Base-by-base conservation (phyloP, 2,113 vertebrate genomes). In the Agelaius tricolor region DNA sequence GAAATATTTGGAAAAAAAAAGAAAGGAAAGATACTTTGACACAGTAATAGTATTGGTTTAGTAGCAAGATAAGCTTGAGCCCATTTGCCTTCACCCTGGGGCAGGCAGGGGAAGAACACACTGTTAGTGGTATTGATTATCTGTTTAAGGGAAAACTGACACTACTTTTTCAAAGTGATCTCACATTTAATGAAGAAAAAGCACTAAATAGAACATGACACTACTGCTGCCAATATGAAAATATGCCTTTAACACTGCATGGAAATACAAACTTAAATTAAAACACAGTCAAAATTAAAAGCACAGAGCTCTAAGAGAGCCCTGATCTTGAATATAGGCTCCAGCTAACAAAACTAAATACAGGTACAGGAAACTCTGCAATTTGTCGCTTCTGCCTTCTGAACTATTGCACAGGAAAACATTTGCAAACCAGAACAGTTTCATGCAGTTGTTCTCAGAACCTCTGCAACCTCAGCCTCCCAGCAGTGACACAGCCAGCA, bases 401-500 rank as follows among this genome's bases (percentile, higher is more conserved):
- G 63, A 63, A 84, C 11, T 13, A 23, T 54, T 66, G 66, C 77
- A 46, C n/a, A 41, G 57, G 43, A 84, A 81, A 69, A 31, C 26
- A 35, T 14, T 41, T 49, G 55, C 72, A 77, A 77, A 84, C 46
- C 1, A 2, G 12, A 35, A 43, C 0, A 58, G 41, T 20, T 58
- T n/a, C n/a, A 39, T 10, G 43, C 39, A 57, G 69, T 7, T 55
- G 26, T 37, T 67, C 44, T 68, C 44, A 47, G 52, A 58, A 51
- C 21, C 52, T 33, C 15, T 52, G 52, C 35, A 84, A 13, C 27
- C 33, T 35, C 66, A 59, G 57, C 81, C 61, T 47, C 28, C 39
- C 69, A 58, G n/a, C 69, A 62, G 4, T 0, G 0, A 20, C n/a
- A 61, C 26, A 69, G 55, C 26, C 68, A 43, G 47, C 1, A 1